A percentile compares a stretch with the other conserved stretches of the same genome.
These are phyloP conservation scores for Crotalus horridus DNA, from an alignment of 2,113 vertebrate species.

Conservation along the genomic window DNA sequence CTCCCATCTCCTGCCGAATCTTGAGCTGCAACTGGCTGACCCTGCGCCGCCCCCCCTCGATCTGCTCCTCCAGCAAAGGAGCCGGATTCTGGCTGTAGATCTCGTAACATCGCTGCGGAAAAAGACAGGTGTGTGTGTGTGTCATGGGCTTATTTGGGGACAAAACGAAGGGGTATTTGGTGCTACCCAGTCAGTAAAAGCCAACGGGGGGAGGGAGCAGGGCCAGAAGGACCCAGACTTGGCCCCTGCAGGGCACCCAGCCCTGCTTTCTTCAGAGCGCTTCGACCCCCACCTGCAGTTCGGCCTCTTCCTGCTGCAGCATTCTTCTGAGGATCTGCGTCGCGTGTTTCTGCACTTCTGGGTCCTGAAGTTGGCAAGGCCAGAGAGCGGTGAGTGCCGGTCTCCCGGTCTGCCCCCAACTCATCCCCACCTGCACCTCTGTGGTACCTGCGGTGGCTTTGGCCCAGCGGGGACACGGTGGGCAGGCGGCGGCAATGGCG, in stretches of 20 bases:
- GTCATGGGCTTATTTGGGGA: background rate
- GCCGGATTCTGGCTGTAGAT: constrained; percentile 76
- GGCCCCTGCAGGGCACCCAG: background rate
- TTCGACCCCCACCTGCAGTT: constrained; percentile 78
- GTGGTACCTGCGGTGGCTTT: constrained; percentile 82
- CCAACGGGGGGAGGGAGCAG: background rate
- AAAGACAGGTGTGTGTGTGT: background rate
- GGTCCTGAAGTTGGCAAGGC: constrained; percentile 69
- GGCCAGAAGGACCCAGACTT: background rate
- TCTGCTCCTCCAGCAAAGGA: constrained; percentile 77
- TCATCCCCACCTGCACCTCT: rapidly evolving
- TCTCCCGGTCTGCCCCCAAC: background rate
- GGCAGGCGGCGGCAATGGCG: constrained; percentile 67
- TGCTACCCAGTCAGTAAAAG: background rate
- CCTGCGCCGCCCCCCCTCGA: constrained; percentile 82
- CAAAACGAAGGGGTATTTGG: background rate
- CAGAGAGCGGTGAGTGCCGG: background rate
- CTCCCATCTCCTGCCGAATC: constrained; percentile 80
- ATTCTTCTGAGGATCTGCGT: constrained; percentile 89
- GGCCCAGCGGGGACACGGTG: constrained; percentile 84
- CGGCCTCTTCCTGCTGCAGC: constrained; percentile 89
- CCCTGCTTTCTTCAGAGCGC: rapidly evolving
- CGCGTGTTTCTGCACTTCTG: constrained; percentile 87
- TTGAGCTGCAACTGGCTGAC: constrained; percentile 85
- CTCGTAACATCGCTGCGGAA: constrained; percentile 76